Conservation (phyloP, 2,113 vertebrate genomes). For the Sciurus niger region DNA sequence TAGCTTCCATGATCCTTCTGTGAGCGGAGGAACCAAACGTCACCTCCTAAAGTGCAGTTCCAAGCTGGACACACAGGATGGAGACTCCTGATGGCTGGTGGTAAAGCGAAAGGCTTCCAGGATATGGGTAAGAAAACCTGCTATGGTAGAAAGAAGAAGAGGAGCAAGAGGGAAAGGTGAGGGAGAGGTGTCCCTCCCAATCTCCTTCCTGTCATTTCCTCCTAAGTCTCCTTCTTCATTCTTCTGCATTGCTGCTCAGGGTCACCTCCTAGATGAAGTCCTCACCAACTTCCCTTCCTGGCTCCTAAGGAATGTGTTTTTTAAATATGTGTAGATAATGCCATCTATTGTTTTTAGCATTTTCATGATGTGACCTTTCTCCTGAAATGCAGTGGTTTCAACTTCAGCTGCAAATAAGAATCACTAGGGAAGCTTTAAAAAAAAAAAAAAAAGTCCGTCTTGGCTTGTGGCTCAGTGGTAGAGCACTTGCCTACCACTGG, state of each 20-base stretch:
- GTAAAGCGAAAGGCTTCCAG: not conserved
- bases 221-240: not conserved
- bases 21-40: not conserved
- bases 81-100: fast-evolving
- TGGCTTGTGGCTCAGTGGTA: too few species aligned
- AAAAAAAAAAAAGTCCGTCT: too few species aligned
- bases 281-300: not conserved
- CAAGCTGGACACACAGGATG: not conserved
- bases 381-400: not conserved
- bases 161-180: not conserved
- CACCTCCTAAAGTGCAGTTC: not conserved
- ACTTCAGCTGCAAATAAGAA: too few species aligned
- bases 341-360: not conserved
- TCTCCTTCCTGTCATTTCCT: not conserved
- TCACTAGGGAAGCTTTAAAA: too few species aligned
- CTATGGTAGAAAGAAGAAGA: not conserved
- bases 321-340: not conserved
- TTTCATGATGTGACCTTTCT: not conserved
- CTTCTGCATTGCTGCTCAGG: not conserved
- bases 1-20: not conserved
- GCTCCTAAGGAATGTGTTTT: not conserved
- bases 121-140: not conserved
- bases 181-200: not conserved
- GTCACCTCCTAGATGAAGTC: not conserved
- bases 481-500: too few species aligned